A percentile compares a stretch with the other conserved stretches of the same genome.
Conservation (phyloP, 2,113 vertebrate species). For the Grus americana region DNA sequence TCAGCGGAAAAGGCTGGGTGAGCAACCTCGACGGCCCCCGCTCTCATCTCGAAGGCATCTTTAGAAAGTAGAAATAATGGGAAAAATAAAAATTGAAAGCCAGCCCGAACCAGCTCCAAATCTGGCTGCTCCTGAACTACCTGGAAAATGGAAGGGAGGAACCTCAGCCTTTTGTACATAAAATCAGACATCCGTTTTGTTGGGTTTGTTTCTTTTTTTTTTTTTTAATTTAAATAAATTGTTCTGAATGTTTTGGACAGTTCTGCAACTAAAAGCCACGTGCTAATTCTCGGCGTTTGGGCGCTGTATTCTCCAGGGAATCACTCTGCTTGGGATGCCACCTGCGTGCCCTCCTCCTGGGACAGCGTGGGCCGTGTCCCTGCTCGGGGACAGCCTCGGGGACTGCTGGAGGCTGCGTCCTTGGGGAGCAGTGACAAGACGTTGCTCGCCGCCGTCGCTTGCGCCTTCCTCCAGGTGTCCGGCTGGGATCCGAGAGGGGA, state of each 20-base stretch:
- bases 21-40: accelerated
- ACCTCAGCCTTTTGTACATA: neutral
- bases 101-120: neutral
- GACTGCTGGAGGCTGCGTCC: accelerated
- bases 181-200: neutral
- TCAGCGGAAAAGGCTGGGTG: neutral
- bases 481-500: neutral
- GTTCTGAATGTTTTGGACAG: neutral
- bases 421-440: neutral
- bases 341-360: neutral
- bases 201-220: neutral
- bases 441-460: neutral
- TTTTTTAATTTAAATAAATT: neutral
- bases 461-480: neutral
- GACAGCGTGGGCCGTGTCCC: accelerated
- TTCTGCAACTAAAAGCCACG: neutral
- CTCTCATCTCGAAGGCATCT: neutral
- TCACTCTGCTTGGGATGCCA: neutral
- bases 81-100: neutral
- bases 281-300: accelerated
- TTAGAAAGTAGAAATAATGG: neutral
- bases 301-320: neutral
- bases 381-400: neutral
- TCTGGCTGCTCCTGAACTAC: neutral
- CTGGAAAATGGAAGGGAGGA: neutral